Conservation (phyloP, 2,797 vertebrate species). For the Enteromius argenteus region DNA sequence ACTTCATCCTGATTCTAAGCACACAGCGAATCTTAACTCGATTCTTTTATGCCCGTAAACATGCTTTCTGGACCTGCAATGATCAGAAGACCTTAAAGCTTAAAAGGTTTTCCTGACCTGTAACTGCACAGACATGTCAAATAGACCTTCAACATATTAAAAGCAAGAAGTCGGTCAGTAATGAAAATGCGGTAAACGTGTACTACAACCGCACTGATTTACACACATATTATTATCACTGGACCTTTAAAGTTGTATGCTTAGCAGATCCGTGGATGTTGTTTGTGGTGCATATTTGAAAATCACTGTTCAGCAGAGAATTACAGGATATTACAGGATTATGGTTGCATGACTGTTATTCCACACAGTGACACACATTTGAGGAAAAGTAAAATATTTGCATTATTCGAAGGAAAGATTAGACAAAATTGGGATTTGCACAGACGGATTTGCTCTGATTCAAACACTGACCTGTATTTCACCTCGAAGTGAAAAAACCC, state of each 20-base stretch:
- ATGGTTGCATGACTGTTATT: conserved; percentile 13
- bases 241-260: background rate
- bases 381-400: conserved; percentile 8
- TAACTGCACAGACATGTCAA: background rate
- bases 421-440: conserved; percentile 35
- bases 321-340: conserved; percentile 28
- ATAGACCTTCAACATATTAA: background rate
- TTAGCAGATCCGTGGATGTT: background rate
- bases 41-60: background rate
- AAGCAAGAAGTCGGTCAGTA: background rate
- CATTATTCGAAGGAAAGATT: conserved; percentile 30
- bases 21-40: conserved; percentile 11
- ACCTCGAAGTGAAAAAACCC: background rate
- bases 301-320: background rate
- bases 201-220: background rate
- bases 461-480: conserved; percentile 43
- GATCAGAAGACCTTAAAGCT: background rate
- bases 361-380: conserved; percentile 29
- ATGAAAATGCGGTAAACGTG: background rate
- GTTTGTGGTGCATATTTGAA: conserved; percentile 4
- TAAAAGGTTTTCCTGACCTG: background rate
- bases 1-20: conserved; percentile 28
- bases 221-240: background rate
- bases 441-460: conserved; percentile 38
- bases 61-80: background rate